phyloP scores from a whole-genome alignment of 2,113 vertebrate genomes.

The Callorhinus ursinus region DNA sequence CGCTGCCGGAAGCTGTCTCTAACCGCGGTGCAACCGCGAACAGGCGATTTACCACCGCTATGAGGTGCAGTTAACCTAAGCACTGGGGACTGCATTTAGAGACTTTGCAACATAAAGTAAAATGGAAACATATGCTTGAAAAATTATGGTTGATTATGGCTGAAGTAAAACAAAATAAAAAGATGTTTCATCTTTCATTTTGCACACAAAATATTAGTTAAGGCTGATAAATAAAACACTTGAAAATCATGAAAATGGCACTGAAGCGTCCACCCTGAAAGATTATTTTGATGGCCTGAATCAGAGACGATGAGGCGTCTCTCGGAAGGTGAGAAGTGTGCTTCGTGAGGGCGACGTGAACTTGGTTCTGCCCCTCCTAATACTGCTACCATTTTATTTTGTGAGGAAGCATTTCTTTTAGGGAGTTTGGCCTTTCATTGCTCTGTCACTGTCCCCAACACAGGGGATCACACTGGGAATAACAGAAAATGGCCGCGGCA shows the following conservation, averaged over 20 bases:
- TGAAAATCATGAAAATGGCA: constrained; percentile 58
- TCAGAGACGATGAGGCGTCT: rapidly evolving
- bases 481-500: background rate
- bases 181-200: constrained; percentile 51
- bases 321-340: background rate
- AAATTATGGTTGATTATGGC: constrained; percentile 77
- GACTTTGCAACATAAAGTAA: constrained; percentile 77
- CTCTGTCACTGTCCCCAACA: background rate
- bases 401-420: no score
- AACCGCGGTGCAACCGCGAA: constrained; percentile 77
- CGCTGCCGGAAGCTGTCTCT: constrained; percentile 82
- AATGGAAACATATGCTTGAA: constrained; percentile 81
- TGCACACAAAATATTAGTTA: constrained; percentile 80
- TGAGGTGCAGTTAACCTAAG: constrained; percentile 78
- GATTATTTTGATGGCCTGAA: no score
- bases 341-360: background rate
- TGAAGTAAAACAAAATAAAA: constrained; percentile 79
- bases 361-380: background rate
- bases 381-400: background rate
- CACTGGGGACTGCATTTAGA: constrained; percentile 78
- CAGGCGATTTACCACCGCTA: constrained; percentile 75
- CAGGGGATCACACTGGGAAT: background rate
- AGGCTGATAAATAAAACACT: constrained; percentile 79
- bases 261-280: background rate
- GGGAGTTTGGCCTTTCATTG: background rate